A percentile compares a stretch with the other conserved stretches of the same genome.
These are phyloP conservation scores for Phrynocephalus vlangalii DNA, from an alignment of 2,797 vertebrate species.

Conservation along the genomic window DNA sequence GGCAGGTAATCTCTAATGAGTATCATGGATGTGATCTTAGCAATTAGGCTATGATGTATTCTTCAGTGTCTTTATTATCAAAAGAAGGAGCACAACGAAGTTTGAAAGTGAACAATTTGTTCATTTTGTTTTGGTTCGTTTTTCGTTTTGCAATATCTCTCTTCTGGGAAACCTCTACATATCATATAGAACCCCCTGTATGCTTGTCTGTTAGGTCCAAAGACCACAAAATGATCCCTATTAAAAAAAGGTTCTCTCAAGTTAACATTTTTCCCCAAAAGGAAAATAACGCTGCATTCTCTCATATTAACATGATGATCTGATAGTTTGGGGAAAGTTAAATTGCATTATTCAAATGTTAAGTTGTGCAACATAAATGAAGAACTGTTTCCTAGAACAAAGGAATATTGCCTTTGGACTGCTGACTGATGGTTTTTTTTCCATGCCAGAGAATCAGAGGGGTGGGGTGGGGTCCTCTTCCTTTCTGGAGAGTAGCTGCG, in stretches of 20 bases:
- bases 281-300: not conserved
- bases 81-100: not conserved
- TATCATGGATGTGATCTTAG: not conserved
- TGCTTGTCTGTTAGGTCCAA: not conserved
- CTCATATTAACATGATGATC: not conserved
- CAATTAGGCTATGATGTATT: not conserved
- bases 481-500: not conserved
- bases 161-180: constrained; percentile 25
- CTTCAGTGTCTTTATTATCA: not conserved
- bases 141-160: not conserved
- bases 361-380: not conserved
- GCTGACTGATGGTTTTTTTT: not conserved
- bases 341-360: not conserved
- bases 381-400: constrained; percentile 19
- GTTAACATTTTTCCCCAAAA: not conserved
- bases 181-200: constrained; percentile 2
- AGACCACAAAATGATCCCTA: not conserved
- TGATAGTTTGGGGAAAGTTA: constrained; percentile 12
- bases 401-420: not conserved
- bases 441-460: not conserved
- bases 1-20: too few species aligned
- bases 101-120: not conserved
- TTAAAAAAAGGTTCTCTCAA: not conserved
- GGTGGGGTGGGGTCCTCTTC: not conserved
- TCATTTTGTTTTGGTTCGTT: not conserved